Percentiles rank a stretch among this genome's conserved stretches.
Evolutionary conservation across 30 jellyfish, hydroid and myxozoan genomes (phyloP).

Genomic region (Cassiopea xamachana): DNA sequence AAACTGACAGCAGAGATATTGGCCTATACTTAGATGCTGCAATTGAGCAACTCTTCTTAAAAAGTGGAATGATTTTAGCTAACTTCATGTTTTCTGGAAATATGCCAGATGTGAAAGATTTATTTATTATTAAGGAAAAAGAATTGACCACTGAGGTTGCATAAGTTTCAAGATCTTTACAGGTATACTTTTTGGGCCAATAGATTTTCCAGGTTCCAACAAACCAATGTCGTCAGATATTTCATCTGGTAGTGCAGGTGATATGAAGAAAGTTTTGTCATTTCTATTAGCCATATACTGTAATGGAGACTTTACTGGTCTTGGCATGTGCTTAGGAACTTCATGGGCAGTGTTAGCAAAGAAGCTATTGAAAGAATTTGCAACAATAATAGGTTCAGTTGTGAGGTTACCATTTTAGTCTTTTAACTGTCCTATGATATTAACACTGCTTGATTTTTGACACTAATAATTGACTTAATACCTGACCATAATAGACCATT

Average conservation of each 20-base stretch:
- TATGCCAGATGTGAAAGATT: constrained; percentile 26
- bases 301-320: constrained; percentile 11
- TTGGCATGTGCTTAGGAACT: not conserved
- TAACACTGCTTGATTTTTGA: not conserved
- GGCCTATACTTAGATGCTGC: constrained; percentile 39
- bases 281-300: not conserved
- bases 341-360: constrained; percentile 12
- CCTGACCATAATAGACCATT: not conserved
- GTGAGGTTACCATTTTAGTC: constrained; percentile 8
- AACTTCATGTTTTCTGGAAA: constrained; percentile 25
- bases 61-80: constrained; percentile 37
- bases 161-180: constrained; percentile 10
- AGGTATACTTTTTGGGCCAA: constrained; percentile 51
- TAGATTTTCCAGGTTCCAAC: constrained; percentile 25
- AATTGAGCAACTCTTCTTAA: constrained; percentile 31
- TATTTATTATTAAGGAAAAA: constrained; percentile 20
- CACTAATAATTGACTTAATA: not conserved
- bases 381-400: constrained; percentile 9
- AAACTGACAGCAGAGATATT: constrained; percentile 15
- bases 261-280: not conserved
- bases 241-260: constrained; percentile 26
- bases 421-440: not conserved
- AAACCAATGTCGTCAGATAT: not conserved
- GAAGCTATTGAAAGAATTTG: constrained; percentile 2
- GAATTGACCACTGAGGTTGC: not conserved